Conservation (phyloP, 2,113 vertebrate genomes). For the Ophthalmolycus amberensis region DNA sequence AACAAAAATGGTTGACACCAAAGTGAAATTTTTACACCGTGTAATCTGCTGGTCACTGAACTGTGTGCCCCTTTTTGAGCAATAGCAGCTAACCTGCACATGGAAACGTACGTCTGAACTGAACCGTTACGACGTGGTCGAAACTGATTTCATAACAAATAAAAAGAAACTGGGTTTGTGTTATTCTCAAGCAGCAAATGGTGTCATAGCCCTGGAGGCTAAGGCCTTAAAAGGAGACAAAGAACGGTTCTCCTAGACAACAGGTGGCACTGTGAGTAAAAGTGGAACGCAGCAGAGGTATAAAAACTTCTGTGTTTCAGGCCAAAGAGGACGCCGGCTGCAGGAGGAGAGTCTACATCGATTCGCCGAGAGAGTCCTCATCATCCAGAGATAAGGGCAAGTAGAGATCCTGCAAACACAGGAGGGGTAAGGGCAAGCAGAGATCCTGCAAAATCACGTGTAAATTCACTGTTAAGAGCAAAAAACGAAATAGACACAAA, state of each 20-base stretch:
- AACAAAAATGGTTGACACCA: constrained; percentile 39
- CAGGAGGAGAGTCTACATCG: constrained; percentile 88
- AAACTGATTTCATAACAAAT: constrained; percentile 28
- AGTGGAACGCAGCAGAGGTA: constrained; percentile 68
- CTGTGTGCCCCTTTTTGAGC: constrained; percentile 18
- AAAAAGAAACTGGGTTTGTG: constrained; percentile 31
- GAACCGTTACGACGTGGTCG: constrained; percentile 4
- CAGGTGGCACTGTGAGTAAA: constrained; percentile 71
- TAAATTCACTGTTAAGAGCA: neutral
- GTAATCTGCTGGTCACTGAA: constrained; percentile 41
- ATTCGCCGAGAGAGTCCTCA: constrained; percentile 94
- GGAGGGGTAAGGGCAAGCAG: constrained; percentile 88
- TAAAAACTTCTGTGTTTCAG: constrained; percentile 68
- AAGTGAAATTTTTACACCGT: constrained; percentile 38
- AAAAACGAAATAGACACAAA: neutral
- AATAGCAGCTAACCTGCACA: constrained; percentile 30
- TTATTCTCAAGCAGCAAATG: constrained; percentile 82
- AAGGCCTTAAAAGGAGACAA: constrained; percentile 64
- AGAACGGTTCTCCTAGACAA: constrained; percentile 60
- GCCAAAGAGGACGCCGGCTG: constrained; percentile 50
- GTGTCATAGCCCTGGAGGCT: constrained; percentile 58
- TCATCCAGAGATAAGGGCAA: constrained; percentile 98
- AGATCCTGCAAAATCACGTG: constrained; percentile 83
- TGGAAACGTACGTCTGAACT: constrained; percentile 14
- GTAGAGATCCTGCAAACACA: constrained; percentile 91